Evolutionary conservation across 2,113 vertebrate species (phyloP).

Genomic region (Parus major): DNA sequence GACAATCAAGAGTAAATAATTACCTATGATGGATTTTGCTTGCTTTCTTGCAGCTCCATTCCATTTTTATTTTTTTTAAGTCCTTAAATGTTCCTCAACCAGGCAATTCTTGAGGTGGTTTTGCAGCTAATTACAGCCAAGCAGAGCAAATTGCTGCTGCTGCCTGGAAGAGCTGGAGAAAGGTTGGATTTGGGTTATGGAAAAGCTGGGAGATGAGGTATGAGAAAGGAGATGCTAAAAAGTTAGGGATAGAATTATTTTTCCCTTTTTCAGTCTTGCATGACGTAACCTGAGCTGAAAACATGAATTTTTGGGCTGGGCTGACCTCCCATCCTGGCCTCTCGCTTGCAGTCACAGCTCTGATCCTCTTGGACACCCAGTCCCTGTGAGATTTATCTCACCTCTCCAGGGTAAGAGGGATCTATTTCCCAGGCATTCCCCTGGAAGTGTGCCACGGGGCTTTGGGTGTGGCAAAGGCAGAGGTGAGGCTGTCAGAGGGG

Average conservation of each 20-base stretch:
- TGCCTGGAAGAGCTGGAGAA: not conserved
- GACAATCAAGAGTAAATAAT: conserved; percentile 79
- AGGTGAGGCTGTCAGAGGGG: fast-evolving
- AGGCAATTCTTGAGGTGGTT: not conserved
- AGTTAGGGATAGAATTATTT: not conserved
- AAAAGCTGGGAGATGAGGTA: not conserved
- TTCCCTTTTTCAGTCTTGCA: not conserved
- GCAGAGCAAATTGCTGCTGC: not conserved
- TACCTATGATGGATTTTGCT: conserved; percentile 69
- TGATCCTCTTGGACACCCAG: not conserved
- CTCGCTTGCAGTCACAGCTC: not conserved
- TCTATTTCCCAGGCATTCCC: not conserved
- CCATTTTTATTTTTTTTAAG: not conserved
- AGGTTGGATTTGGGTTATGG: not conserved
- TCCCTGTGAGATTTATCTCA: not conserved
- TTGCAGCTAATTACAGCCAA: conserved; percentile 22
- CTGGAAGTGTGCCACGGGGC: not conserved
- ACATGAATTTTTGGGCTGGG: not conserved
- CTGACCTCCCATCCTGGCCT: not conserved
- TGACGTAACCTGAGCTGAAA: not conserved
- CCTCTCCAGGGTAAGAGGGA: not conserved
- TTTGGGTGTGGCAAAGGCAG: not conserved
- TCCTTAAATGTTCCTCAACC: conserved; percentile 25
- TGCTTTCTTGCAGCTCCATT: conserved; percentile 36
- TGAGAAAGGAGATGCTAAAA: not conserved